A percentile compares a stretch with the other conserved stretches of the same genome.
These are phyloP conservation scores for Leptopilina syphax DNA, from an alignment of 2,888 invertebrate species.

Conservation along the genomic window DNA sequence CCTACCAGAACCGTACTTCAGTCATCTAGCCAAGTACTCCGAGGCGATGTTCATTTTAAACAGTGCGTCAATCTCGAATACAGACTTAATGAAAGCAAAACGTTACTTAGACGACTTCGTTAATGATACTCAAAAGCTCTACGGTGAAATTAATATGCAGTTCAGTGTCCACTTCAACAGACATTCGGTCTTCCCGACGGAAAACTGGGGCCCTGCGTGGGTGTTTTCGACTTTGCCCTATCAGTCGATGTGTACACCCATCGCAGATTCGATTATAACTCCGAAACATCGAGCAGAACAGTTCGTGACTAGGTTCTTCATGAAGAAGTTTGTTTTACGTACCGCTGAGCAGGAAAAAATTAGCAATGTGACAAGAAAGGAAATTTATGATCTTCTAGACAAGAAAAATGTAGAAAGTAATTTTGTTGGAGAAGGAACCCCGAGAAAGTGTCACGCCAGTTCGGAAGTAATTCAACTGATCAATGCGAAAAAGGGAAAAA, in stretches of 20 bases:
- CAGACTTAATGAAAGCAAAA: neutral
- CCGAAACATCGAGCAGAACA: neutral
- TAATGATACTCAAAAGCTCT: neutral
- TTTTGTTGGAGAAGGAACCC: neutral
- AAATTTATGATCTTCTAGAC: neutral
- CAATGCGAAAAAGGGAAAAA: neutral
- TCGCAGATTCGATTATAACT: neutral
- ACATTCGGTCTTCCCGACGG: neutral
- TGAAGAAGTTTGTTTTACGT: neutral
- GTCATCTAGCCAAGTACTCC: neutral
- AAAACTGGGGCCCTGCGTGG: constrained; percentile 10
- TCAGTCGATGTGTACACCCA: neutral
- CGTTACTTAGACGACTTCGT: neutral
- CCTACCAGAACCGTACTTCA: neutral
- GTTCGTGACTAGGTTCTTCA: neutral
- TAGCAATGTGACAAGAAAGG: neutral
- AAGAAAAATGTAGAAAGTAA: neutral
- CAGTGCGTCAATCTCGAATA: neutral
- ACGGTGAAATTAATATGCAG: neutral
- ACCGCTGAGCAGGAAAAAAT: neutral
- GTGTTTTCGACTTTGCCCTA: neutral
- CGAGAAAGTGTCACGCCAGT: neutral
- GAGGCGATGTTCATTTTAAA: neutral
- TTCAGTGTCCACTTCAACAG: neutral
- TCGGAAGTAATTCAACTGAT: neutral